Percentiles rank a stretch among this genome's conserved stretches.
phyloP scores from a whole-genome alignment of 1,140 invertebrate genomes.

The Gryllus bimaculatus region DNA sequence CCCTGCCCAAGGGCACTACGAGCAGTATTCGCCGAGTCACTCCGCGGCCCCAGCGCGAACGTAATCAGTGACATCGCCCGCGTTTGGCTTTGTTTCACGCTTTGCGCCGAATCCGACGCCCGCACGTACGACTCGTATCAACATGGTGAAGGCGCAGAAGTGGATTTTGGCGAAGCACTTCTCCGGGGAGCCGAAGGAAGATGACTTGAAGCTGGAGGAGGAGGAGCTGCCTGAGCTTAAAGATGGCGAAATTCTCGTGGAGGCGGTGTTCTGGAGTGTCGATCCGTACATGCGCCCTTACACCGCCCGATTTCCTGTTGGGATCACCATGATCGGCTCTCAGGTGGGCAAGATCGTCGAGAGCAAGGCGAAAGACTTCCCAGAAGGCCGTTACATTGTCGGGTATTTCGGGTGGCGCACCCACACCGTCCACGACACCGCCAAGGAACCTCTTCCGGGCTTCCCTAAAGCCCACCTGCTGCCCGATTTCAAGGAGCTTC shows the following conservation, averaged over 20 bases:
- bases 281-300: slow-evolving; percentile 38
- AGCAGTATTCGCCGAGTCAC: neutral
- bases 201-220: slow-evolving; percentile 51
- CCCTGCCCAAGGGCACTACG: neutral
- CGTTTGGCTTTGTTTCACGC: too few relatives aligned
- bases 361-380: slow-evolving; percentile 39
- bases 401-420: slow-evolving; percentile 45
- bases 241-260: slow-evolving; percentile 43
- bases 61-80: neutral
- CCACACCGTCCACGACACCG: slow-evolving; percentile 35
- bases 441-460: neutral
- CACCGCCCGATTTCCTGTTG: slow-evolving; percentile 7
- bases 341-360: slow-evolving; percentile 32
- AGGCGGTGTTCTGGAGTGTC: slow-evolving; percentile 37
- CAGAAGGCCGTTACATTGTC: slow-evolving; percentile 39
- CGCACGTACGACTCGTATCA: neutral
- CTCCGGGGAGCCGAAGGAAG: slow-evolving; percentile 49
- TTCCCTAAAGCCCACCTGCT: slow-evolving; percentile 25
- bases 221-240: slow-evolving; percentile 50
- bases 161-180: slow-evolving; percentile 51
- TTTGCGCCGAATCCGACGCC: too few relatives aligned
- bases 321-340: slow-evolving; percentile 24
- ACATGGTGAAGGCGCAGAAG: slow-evolving; percentile 46
- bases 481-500: slow-evolving; percentile 31
- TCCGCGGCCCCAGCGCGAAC: neutral